Base-by-base conservation (phyloP, 64 coral and sea anemone species). In the Pocillopora damicornis region DNA sequence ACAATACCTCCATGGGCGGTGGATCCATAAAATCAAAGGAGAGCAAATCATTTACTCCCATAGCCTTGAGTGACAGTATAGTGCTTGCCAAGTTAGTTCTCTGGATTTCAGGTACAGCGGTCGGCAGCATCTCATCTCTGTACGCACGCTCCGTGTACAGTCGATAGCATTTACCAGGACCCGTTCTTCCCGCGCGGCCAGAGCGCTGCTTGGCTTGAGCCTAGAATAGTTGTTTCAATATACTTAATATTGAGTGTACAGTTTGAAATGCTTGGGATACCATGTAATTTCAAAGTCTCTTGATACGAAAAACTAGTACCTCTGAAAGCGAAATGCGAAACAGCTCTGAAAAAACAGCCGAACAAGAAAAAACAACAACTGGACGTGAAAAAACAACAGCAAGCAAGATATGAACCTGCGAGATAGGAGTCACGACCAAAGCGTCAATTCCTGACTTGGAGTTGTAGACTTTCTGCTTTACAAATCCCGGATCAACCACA, bases 1-100 rank as follows among this genome's bases (percentile, higher is more conserved):
- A 38, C 13, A 36, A 9, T 92, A 91, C 97, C 97, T 99, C 97
- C 93, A 99, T 95, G 4, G 97, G 97, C 2, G 97, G 97, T 15
- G 97, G 93, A 37, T 99, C 97, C 97, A 99, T 99, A 63, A 99
- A 99, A 35, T 99, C 97, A 80, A 99, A 99, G 9, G 97, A 85
- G 10, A 99, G 66, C 30, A 99, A 87, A 67, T 99, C 97, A 75
- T 99, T 99, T 60, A 99, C 83, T 37, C 97, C 97, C 97, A 99
- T 99, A n/a, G 97, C 97, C 61, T 99, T 99, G 61, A 99, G 90
- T 65, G 93, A 95, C 62, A 99, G 67, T 34, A 99, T 99, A 58
- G 97, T 99, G 59, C 97, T 99, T 1, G 97, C 90, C 26, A 99
- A 63, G 79, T 99, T 99, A 11, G 97, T 99, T 18, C 97, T 88